Conservation (phyloP, 1,140 invertebrate genomes). For the Lethrus apterus region DNA sequence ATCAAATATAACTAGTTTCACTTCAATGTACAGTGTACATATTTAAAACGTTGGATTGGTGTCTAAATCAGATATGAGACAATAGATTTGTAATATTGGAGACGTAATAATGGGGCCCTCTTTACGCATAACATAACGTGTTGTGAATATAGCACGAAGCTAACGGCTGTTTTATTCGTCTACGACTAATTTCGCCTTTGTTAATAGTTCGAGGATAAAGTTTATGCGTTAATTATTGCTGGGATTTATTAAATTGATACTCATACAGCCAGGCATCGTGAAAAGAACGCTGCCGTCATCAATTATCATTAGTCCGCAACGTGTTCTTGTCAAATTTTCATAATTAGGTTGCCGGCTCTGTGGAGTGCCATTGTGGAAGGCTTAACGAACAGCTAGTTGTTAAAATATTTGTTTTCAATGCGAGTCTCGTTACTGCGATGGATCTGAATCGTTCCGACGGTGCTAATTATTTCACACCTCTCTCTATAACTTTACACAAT, state of each 20-base stretch:
- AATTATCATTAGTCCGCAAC: constrained; percentile 31
- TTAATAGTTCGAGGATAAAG: constrained; percentile 35
- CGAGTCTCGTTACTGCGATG: constrained; percentile 18
- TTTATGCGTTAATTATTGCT: constrained; percentile 35
- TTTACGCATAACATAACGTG: constrained; percentile 24
- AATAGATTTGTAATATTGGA: no score
- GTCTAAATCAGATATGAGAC: no score
- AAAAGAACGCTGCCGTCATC: constrained; percentile 29
- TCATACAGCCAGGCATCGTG: constrained; percentile 20
- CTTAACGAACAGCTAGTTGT: constrained; percentile 31
- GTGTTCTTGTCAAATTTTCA: constrained; percentile 38
- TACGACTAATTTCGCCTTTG: constrained; percentile 34
- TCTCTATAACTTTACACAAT: constrained; percentile 20
- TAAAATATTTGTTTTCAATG: constrained; percentile 32
- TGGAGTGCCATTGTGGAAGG: constrained; percentile 32
- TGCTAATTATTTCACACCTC: constrained; percentile 35
- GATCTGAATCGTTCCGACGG: constrained; percentile 18
- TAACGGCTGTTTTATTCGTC: constrained; percentile 27
- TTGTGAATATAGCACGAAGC: constrained; percentile 22
- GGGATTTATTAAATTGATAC: constrained; percentile 36
- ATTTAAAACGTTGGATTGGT: no score
- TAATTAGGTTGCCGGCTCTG: constrained; percentile 33
- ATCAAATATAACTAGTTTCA: no score
- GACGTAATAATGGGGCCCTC: no score
- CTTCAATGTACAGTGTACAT: no score